Percentiles rank a stretch among this genome's conserved stretches.
Evolutionary conservation across 2,113 vertebrate species (phyloP).

Genomic region (Mustela nigripes): DNA sequence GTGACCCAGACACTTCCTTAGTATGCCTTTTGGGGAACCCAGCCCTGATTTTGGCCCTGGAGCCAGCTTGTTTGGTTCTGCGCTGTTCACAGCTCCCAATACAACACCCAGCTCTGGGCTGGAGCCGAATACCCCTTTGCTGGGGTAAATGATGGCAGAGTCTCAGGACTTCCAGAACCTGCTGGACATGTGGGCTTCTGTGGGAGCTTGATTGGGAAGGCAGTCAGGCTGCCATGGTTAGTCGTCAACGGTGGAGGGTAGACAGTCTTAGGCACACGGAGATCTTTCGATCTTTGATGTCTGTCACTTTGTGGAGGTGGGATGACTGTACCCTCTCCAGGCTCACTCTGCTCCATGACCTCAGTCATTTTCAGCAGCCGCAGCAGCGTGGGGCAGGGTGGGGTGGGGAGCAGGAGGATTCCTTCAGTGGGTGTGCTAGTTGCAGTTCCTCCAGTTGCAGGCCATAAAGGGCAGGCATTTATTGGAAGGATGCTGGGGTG

Average conservation of each 20-base stretch:
- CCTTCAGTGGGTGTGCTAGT: not conserved
- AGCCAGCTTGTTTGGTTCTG: slow-evolving; percentile 26
- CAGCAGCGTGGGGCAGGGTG: too few relatives aligned
- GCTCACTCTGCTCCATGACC: not conserved
- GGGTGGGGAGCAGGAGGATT: not conserved
- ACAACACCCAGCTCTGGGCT: slow-evolving; percentile 1
- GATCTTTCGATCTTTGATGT: slow-evolving; percentile 4
- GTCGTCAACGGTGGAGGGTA: not conserved
- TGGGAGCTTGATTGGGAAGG: slow-evolving; percentile 5
- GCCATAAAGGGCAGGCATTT: slow-evolving; percentile 11
- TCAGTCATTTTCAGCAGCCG: not conserved
- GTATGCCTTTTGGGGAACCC: slow-evolving; percentile 45
- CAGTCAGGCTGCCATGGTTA: not conserved
- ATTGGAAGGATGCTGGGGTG: slow-evolving; percentile 39
- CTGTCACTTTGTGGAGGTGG: not conserved
- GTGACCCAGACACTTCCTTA: slow-evolving; percentile 46
- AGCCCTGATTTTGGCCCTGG: not conserved
- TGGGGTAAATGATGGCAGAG: not conserved
- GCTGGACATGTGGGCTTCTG: not conserved
- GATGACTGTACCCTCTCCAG: not conserved
- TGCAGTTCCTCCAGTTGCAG: slow-evolving; percentile 53
- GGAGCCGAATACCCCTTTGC: not conserved
- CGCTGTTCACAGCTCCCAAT: not conserved
- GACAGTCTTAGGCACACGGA: not conserved
- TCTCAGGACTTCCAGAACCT: not conserved